Conservation (phyloP, 2,797 vertebrate species). For the Gouania willdenowi region DNA sequence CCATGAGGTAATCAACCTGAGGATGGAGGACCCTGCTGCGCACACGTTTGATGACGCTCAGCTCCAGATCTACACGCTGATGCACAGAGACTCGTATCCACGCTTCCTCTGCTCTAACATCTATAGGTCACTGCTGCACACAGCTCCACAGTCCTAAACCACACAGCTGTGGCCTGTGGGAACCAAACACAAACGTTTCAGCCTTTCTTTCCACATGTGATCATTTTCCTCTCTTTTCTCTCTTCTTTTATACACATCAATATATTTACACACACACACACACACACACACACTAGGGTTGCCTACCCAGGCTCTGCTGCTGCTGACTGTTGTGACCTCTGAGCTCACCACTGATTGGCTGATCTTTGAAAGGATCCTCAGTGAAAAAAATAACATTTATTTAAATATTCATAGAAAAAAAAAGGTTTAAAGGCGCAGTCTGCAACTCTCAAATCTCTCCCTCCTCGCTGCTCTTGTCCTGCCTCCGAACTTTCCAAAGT, state of each 20-base stretch:
- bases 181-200: too few species aligned
- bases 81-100: constrained; percentile 98
- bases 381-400: constrained; percentile 53
- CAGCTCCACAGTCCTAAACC: too few species aligned
- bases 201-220: too few species aligned
- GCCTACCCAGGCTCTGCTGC: constrained; percentile 58
- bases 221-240: too few species aligned
- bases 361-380: constrained; percentile 58
- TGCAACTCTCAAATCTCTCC: too few species aligned
- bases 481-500: too few species aligned
- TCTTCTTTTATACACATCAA: constrained; percentile 31
- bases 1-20: constrained; percentile 90
- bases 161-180: too few species aligned
- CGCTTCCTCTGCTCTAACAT: constrained; percentile 92
- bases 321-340: constrained; percentile 68
- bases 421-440: too few species aligned
- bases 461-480: too few species aligned
- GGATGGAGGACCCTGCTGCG: constrained; percentile 88
- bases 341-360: constrained; percentile 54
- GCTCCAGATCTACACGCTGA: constrained; percentile 97
- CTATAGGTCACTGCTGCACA: constrained; percentile 84
- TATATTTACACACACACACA: constrained; percentile 29
- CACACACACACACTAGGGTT: constrained; percentile 45
- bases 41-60: constrained; percentile 93
- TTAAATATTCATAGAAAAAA: not conserved